Evolutionary conservation across 53 echinoderm and acorn worm species (phyloP).

Genomic region (Temnopleurus reevesii): DNA sequence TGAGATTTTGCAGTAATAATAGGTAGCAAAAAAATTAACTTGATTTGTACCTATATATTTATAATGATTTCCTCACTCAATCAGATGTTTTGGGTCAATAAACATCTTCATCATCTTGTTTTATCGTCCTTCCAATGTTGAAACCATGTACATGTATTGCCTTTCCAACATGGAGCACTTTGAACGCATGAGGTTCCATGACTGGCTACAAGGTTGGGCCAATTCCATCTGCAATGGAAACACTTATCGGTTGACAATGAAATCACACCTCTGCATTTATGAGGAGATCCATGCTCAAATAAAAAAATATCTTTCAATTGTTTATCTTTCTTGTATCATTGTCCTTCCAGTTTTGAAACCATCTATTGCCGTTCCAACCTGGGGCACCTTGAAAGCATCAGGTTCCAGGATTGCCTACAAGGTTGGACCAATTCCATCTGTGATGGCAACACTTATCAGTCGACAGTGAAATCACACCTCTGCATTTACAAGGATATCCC

Average conservation of each 20-base stretch:
- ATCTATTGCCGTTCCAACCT: conserved; percentile 66
- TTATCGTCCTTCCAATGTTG: too few relatives aligned
- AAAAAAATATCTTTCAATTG: conserved; percentile 60
- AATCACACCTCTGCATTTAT: too few relatives aligned
- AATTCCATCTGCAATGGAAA: conserved; percentile 85
- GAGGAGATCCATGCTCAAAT: conserved; percentile 52
- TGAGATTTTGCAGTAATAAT: too few relatives aligned
- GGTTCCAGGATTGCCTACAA: conserved; percentile 65
- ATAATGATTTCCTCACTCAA: too few relatives aligned
- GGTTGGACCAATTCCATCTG: conserved; percentile 84
- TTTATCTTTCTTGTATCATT: too few relatives aligned
- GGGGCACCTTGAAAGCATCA: conserved; percentile 69
- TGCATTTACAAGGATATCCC: too few relatives aligned
- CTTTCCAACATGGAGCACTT: conserved; percentile 67
- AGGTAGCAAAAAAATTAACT: too few relatives aligned
- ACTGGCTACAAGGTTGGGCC: conserved; percentile 51
- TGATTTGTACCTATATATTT: too few relatives aligned
- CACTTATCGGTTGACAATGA: too few relatives aligned
- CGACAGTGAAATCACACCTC: conserved; percentile 68
- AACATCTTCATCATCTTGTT: too few relatives aligned
- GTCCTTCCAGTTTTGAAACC: conserved; percentile 66
- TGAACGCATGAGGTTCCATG: conserved; percentile 67
- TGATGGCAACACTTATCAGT: conserved; percentile 64
- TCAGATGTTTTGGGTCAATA: too few relatives aligned
- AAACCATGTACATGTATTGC: conserved; percentile 56